Conservation (phyloP, 2,888 invertebrate genomes). For the Drosophila suboccidentalis region DNA sequence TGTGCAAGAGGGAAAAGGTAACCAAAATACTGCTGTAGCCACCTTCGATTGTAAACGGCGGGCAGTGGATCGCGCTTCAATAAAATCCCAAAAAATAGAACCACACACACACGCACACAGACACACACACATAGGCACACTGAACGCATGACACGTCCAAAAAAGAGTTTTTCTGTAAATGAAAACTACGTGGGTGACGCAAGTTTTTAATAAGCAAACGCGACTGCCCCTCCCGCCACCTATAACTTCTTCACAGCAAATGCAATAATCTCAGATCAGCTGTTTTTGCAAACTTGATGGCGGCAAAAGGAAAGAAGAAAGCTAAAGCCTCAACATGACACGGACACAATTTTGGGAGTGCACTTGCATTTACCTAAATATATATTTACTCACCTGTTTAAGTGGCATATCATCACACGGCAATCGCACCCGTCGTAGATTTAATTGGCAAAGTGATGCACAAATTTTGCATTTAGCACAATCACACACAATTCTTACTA, state of each 20-base stretch:
- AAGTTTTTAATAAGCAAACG: constrained; percentile 58
- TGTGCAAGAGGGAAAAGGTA: constrained; percentile 65
- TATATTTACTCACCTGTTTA: constrained; percentile 82
- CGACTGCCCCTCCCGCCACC: constrained; percentile 11
- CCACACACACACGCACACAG: constrained; percentile 8
- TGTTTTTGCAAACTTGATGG: constrained; percentile 54
- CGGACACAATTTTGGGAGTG: constrained; percentile 8
- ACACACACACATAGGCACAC: constrained; percentile 5
- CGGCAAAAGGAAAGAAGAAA: constrained; percentile 42
- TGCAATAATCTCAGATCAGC: constrained; percentile 71
- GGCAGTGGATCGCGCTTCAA: constrained; percentile 52
- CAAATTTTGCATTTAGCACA: constrained; percentile 74
- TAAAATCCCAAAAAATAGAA: constrained; percentile 57
- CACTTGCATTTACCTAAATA: background rate
- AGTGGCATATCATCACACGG: constrained; percentile 85
- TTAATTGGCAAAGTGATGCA: constrained; percentile 76
- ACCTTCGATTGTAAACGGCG: constrained; percentile 47
- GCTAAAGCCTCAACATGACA: constrained; percentile 18
- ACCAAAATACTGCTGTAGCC: constrained; percentile 73
- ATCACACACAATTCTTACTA: constrained; percentile 44
- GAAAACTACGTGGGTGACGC: constrained; percentile 70
- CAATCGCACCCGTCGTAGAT: constrained; percentile 83
- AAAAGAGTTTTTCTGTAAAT: constrained; percentile 36
- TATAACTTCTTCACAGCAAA: constrained; percentile 31
- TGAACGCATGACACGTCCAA: constrained; percentile 53